Percentiles rank a stretch among this genome's conserved stretches.
Conservation (phyloP, 2,113 vertebrate species). For the Accipiter virgatus region DNA sequence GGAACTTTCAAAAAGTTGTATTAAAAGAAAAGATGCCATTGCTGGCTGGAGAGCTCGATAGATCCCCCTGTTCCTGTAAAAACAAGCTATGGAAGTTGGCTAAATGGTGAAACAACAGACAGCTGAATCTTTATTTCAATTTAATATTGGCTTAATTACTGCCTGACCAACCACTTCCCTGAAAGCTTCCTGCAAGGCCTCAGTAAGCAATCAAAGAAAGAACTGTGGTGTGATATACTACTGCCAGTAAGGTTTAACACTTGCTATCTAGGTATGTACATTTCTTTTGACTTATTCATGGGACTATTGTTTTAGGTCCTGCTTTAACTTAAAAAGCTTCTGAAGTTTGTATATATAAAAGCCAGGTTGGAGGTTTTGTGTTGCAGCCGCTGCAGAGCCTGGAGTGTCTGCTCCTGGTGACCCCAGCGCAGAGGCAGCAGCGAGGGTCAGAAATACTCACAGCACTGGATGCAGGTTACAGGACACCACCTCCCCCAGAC, state of each 20-base stretch:
- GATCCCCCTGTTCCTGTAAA: neutral
- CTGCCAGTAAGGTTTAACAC: neutral
- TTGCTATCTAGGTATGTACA: neutral
- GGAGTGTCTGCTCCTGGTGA: neutral
- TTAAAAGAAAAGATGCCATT: neutral
- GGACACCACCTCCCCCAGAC: constrained; percentile 89
- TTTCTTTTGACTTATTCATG: neutral
- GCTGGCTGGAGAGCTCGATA: neutral
- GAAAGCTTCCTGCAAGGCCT: neutral
- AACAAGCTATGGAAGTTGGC: neutral
- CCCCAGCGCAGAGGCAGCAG: neutral
- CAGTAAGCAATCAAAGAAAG: neutral
- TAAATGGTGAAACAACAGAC: neutral
- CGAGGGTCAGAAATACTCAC: constrained; percentile 68
- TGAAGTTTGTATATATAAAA: neutral
- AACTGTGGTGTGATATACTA: neutral
- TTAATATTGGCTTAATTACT: neutral
- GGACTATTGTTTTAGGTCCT: neutral
- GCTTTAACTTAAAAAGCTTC: neutral
- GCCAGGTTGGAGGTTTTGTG: neutral
- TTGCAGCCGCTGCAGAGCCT: neutral
- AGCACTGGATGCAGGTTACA: constrained; percentile 83
- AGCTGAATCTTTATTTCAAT: neutral
- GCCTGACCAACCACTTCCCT: neutral
- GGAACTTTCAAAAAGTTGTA: neutral